Evolutionary conservation across 2,888 invertebrate species (phyloP), one percentile per base, ranked within the genome.

Genomic region (Tetrapedia diversipes): DNA sequence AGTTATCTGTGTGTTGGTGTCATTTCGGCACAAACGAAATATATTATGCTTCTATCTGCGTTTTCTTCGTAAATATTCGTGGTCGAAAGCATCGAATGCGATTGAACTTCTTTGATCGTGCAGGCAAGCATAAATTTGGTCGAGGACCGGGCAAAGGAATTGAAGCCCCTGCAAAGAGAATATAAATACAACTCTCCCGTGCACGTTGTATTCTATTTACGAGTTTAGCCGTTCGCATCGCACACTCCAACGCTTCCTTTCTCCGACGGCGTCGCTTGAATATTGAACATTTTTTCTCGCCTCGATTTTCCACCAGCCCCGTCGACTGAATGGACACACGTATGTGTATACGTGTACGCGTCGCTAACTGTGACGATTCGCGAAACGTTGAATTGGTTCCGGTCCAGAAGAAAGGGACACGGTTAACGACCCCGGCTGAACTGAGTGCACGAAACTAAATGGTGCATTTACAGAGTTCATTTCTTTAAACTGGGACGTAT

Each of bases 211-310:
- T 56, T 45, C 72, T 68, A 69, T 77, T 77, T 77, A 72, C 57
- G 59, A 64, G 53, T 77, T 56, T 61, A 60, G 59, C 53, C 64
- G 73, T 47, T 66, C 69, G 57, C n/a, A n/a, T 66, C 41, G 51
- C 27, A 59, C 65, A 66, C 56, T 49, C 41, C 43, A 11, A 32
- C 57, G 73, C 57, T 63, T 66, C 57, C 63, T 57, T 73, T 69
- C 59, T 59, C 45, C 22, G 19, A 24, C 43, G 16, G 14, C 19
- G 34, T 24, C 32, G 39, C 27, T 34, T 29, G 77, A 73, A 66
- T 72, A 77, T 77, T 41, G 73, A 77, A 53, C 60, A 63, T 63
- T 64, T 61, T 77, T 68, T 65, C 57, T 51, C 67, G 60, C 61
- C 51, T 37, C 60, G 45, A 65, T 72, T 72, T 67, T 61, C 57